Base-by-base conservation (phyloP, 2,113 vertebrate genomes). In the western clawed frog (Xenopus tropicalis) region DNA sequence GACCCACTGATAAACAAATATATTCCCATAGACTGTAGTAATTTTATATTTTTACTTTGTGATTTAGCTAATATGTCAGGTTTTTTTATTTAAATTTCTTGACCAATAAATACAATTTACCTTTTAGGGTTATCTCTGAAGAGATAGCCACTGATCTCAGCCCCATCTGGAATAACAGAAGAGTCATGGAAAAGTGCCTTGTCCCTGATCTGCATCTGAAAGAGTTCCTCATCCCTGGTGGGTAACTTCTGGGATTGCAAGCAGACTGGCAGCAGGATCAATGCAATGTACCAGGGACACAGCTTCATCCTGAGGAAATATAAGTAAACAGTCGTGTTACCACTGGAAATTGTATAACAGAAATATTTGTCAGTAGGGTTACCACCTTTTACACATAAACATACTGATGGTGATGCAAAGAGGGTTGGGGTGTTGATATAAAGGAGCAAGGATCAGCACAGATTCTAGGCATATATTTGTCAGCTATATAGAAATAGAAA, bases 181-280 rank as follows among this genome's bases (percentile, higher is more conserved):
- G 97, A 95, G 83, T 98, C 95, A 0, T 98, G 96, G 77, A 97
- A 98, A 79, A 94, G 85, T 0, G 92, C 82, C 77, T 98, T 98
- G 88, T 99, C 95, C 77, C 88, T 89, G 79, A 98, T 96, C 86
- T 99, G 97, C 94, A 96, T 96, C 87, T 99, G 97, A 80, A 98
- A 99, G 77, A 98, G 93, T 12, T 94, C 95, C 78, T 99, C 97
- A 74, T 99, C 96, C 69, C 97, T 91, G 1, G 97, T 99, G 44
- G 97, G 97, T 13, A 99, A 65, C 82, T 99, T 99, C 91, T 99
- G 97, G 57, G 90, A 84, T 81, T 81, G 79, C 5, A 85, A 86
- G 58, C 80, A 58, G 0, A 92, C 80, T 0, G 88, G 90, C 44
- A 94, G 69, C 11, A 94, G 78, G 83, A 93, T 77, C 70, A 94